Conservation (phyloP, 2,797 vertebrate genomes). For the Phrynocephalus guinanensis region DNA sequence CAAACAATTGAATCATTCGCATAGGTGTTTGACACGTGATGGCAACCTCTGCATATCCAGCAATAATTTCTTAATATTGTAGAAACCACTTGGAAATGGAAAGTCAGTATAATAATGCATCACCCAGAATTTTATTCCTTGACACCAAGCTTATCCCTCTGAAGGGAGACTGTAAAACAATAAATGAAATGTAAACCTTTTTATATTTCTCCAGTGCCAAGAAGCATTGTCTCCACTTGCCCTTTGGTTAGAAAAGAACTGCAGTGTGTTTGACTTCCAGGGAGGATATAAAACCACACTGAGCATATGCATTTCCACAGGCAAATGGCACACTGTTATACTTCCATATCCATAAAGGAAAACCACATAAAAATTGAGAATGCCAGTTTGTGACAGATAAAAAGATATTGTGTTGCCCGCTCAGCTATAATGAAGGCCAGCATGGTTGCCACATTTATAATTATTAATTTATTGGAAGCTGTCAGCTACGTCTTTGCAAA, state of each 20-base stretch:
- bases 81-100: slow-evolving; percentile 13
- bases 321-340: neutral
- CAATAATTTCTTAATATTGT: slow-evolving; percentile 19
- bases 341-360: slow-evolving; percentile 27
- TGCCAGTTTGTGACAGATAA: slow-evolving; percentile 15
- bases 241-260: neutral
- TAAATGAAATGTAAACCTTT: neutral
- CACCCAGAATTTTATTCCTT: neutral
- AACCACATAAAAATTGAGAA: slow-evolving; percentile 5
- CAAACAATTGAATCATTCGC: neutral
- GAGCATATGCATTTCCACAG: neutral
- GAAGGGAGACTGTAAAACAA: slow-evolving; percentile 5
- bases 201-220: neutral
- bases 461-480: slow-evolving; percentile 35
- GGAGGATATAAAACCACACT: neutral
- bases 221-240: neutral
- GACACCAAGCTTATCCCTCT: neutral
- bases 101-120: neutral
- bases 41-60: neutral
- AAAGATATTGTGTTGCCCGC: slow-evolving; percentile 5
- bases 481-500: slow-evolving; percentile 8
- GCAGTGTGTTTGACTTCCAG: neutral
- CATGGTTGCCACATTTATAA: slow-evolving; percentile 1
- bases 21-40: neutral
- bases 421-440: slow-evolving; percentile 22